Evolutionary conservation across 2,888 invertebrate species (phyloP).

Genomic region (Ceriagrion tenellum): DNA sequence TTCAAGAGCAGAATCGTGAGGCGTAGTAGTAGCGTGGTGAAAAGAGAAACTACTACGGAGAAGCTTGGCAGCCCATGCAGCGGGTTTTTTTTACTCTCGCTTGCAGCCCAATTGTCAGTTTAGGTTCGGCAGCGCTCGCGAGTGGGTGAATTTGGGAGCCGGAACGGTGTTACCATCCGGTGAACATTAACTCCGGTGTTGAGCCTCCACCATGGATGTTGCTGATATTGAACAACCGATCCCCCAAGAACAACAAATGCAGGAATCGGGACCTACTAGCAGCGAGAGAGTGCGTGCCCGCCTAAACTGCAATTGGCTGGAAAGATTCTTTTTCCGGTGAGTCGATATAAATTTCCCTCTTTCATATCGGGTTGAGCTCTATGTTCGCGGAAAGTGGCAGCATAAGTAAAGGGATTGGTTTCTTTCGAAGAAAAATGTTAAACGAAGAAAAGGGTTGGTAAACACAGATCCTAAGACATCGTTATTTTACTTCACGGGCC

Average conservation of each 20-base stretch:
- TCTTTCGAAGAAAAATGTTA: neutral
- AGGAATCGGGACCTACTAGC: neutral
- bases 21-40: neutral
- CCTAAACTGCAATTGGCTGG: slow-evolving; percentile 8
- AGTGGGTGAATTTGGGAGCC: neutral
- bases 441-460: neutral
- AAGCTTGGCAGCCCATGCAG: neutral
- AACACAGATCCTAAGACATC: neutral
- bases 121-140: neutral
- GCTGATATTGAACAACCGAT: neutral
- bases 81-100: slow-evolving; percentile 13
- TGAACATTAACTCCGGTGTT: neutral
- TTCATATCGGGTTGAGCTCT: neutral
- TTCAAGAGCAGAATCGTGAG: neutral
- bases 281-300: neutral
- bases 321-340: slow-evolving; percentile 27
- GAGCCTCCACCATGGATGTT: neutral
- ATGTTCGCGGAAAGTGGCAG: neutral
- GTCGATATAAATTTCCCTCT: neutral
- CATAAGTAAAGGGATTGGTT: neutral
- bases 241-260: neutral
- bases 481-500: neutral
- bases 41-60: neutral
- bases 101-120: neutral
- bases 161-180: neutral